Percentiles rank a stretch among this genome's conserved stretches.
These are phyloP conservation scores for Eurytoma adleriae DNA, from an alignment of 2,888 invertebrate species.

Conservation along the genomic window DNA sequence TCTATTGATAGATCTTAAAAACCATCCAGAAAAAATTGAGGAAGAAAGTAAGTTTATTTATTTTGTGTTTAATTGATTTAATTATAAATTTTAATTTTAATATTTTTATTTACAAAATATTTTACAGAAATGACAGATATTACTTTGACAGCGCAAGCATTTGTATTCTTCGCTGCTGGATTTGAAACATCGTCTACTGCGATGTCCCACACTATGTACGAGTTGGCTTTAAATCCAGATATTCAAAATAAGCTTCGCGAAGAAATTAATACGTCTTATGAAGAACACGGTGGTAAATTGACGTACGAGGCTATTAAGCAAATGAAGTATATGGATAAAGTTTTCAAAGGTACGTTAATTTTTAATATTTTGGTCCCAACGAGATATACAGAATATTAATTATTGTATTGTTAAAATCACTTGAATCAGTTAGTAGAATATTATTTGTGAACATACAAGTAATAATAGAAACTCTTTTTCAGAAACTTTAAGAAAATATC, in stretches of 20 bases:
- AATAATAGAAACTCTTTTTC: neutral
- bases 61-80: neutral
- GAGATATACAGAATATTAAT: too few relatives aligned
- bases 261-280: conserved; percentile 69
- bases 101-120: neutral
- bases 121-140: conserved; percentile 68
- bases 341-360: conserved; percentile 64
- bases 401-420: too few relatives aligned
- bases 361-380: too few relatives aligned
- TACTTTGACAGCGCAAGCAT: conserved; percentile 71
- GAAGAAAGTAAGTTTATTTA: conserved; percentile 10
- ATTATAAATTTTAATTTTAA: neutral
- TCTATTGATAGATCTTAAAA: conserved; percentile 68
- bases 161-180: conserved; percentile 76
- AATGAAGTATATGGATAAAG: conserved; percentile 74
- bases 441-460: neutral
- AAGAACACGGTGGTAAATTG: conserved; percentile 66
- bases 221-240: conserved; percentile 73
- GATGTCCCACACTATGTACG: conserved; percentile 73
- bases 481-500: conserved; percentile 4
- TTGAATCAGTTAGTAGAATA: too few relatives aligned
- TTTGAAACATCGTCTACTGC: conserved; percentile 76
- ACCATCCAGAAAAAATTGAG: conserved; percentile 40
- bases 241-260: conserved; percentile 73
- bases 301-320: conserved; percentile 72